phyloP scores from a whole-genome alignment of 35 echinoderm and acorn worm species.

The Heliocidaris erythrogramma region DNA sequence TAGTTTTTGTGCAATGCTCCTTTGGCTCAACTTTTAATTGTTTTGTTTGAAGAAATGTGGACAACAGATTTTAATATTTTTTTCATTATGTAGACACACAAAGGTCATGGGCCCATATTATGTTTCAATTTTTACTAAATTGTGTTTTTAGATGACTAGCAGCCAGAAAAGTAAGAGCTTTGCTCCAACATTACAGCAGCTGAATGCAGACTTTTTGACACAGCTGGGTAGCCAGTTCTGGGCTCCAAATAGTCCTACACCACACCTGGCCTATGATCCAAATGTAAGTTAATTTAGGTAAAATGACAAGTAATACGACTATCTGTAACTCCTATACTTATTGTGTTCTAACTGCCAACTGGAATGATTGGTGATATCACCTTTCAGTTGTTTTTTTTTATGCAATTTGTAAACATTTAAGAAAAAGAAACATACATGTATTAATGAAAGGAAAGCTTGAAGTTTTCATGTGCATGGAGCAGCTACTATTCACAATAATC shows the following conservation, averaged over 20 bases:
- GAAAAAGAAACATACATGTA: too few species aligned
- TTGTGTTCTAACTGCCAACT: neutral
- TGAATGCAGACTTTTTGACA: constrained; percentile 87
- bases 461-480: too few species aligned
- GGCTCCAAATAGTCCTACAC: constrained; percentile 83
- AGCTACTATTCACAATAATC: too few species aligned
- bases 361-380: neutral
- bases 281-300: constrained; percentile 55
- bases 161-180: constrained; percentile 56
- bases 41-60: too few species aligned
- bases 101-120: neutral
- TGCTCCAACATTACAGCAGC: constrained; percentile 87
- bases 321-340: neutral
- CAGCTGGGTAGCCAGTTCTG: constrained; percentile 88
- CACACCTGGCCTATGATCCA: constrained; percentile 68
- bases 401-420: too few species aligned
- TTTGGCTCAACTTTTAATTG: too few species aligned
- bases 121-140: neutral
- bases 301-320: neutral
- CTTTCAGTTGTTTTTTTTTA: too few species aligned
- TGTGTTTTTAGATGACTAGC: neutral
- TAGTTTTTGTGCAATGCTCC: too few species aligned
- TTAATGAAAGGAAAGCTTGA: too few species aligned
- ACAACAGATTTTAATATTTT: too few species aligned
- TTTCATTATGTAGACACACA: too few species aligned